Evolutionary conservation across 2,113 vertebrate species (phyloP), one percentile per base, ranked within the genome.

Genomic region (Embiotoca jacksoni): DNA sequence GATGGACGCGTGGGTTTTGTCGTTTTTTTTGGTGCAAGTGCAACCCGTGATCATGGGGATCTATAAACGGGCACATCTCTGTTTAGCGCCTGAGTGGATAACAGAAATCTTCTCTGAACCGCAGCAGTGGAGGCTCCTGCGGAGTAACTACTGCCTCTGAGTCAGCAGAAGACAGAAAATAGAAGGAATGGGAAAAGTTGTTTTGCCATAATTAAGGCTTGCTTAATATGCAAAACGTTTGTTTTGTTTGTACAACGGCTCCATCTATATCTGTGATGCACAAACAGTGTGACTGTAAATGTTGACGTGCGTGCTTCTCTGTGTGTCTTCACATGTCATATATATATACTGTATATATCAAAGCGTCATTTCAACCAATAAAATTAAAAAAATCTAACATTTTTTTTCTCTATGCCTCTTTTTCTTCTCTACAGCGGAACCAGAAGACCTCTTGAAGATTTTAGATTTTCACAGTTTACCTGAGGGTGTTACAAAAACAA

Each of bases 401-500:
- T 10, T 7, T 65, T 65, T 68, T 14, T 23, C 2, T 37, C 36
- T 78, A 2, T 78, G 58, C 72, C 9, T 46, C 37, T 49, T 49
- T 49, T 62, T 61, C 78, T 46, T 84, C 75, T n/a, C 86, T 50
- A 0, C 90, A 98, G 97, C 92, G 78, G 96, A 98, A 78, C 96
- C 97, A 68, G 96, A 96, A 84, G 96, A 99, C 92, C 96, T 99
- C 88, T 94, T 99, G 95, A 98, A 97, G 95, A 96, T 98, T 88
- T 96, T 99, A 95, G 98, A 99, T 92, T 99, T 99, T 92, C 97
- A 95, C 71, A 98, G 94, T 96, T 95, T 98, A 95, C 98, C 98
- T 1, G 97, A 98, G 0, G 98, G 98, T 7, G 95, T 99, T 86
- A 95, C 94, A 4, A 97, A 95, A 96, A 96, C 97, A 57, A 96